These are phyloP conservation scores for Anoplius nigerrimus DNA, from an alignment of 2,888 invertebrate genomes.

Conservation along the genomic window DNA sequence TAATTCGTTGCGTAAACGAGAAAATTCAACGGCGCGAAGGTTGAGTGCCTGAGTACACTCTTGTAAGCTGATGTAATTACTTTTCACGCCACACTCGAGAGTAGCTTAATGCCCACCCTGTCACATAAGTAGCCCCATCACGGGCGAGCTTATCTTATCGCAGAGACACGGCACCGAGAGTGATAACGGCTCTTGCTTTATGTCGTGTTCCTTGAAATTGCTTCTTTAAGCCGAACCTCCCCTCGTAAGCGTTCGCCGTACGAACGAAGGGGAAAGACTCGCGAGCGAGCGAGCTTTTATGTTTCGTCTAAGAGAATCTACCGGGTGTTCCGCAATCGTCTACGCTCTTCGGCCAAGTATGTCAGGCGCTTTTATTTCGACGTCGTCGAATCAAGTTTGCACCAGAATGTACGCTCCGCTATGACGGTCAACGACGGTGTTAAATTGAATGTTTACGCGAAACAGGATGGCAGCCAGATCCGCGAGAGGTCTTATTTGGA, in stretches of 20 bases:
- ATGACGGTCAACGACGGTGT: no score
- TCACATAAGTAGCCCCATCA: slow-evolving; percentile 4
- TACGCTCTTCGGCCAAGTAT: neutral
- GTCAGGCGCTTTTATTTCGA: no score
- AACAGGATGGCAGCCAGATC: no score
- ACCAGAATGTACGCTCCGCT: no score
- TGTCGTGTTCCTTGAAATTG: slow-evolving; percentile 59
- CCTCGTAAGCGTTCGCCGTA: slow-evolving; percentile 19
- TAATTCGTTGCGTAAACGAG: no score
- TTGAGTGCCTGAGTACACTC: no score
- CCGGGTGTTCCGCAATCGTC: neutral
- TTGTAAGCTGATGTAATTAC: no score
- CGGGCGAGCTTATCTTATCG: slow-evolving; percentile 10
- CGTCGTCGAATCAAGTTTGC: no score
- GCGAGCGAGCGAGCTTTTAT: slow-evolving; percentile 6
- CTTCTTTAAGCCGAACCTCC: slow-evolving; percentile 43
- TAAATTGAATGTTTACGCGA: no score
- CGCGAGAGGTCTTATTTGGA: no score
- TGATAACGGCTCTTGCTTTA: slow-evolving; percentile 40
- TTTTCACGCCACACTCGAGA: neutral
- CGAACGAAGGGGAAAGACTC: neutral
- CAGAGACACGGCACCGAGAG: slow-evolving; percentile 15
- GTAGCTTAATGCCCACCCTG: neutral
- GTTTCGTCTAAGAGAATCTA: neutral
- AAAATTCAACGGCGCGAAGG: no score